Percentiles rank a stretch among this genome's conserved stretches.
Evolutionary conservation across 2,113 vertebrate genomes (phyloP).

Genomic region (Vombatus ursinus): DNA sequence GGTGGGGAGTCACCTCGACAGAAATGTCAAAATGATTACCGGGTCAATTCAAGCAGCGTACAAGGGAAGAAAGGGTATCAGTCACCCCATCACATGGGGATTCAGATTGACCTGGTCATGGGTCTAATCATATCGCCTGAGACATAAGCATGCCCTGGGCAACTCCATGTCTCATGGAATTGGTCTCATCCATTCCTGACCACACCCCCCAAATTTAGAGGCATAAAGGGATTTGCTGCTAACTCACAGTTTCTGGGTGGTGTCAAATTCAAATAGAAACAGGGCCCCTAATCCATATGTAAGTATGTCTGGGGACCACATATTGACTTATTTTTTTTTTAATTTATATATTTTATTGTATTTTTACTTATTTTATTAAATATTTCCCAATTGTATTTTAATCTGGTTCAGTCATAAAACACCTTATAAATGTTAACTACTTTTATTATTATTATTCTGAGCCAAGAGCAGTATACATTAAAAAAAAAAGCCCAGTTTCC

Average conservation of each 20-base stretch:
- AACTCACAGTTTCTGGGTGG: background rate
- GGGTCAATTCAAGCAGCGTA: background rate
- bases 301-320: background rate
- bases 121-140: background rate
- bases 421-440: background rate
- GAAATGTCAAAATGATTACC: background rate
- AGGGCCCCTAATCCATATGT: background rate
- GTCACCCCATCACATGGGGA: background rate
- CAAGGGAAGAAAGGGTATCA: background rate
- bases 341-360: background rate
- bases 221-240: background rate
- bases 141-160: background rate
- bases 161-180: background rate
- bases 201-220: background rate
- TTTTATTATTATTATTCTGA: background rate
- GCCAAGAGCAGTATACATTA: background rate
- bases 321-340: background rate
- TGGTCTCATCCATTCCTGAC: background rate
- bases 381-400: background rate
- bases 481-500: slow-evolving; percentile 27
- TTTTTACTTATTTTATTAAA: background rate
- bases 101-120: background rate
- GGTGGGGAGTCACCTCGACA: background rate
- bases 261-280: background rate
- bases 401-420: background rate